These are phyloP conservation scores for Luscinia megarhynchos DNA, from an alignment of 2,797 vertebrate species.

Conservation along the genomic window DNA sequence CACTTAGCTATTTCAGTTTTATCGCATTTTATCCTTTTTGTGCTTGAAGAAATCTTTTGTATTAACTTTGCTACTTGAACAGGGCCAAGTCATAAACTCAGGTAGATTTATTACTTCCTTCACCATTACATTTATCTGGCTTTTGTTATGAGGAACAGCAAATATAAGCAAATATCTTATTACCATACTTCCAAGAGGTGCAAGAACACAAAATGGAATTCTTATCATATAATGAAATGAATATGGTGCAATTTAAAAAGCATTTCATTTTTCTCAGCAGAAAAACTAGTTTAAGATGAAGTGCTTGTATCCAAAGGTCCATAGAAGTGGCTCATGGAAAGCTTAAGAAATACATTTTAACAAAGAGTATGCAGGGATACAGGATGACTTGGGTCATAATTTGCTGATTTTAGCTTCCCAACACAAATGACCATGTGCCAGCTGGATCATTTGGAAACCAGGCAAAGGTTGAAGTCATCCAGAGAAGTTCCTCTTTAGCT, in stretches of 20 bases:
- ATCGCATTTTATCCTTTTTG: neutral
- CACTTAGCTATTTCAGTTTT: neutral
- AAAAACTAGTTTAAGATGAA: neutral
- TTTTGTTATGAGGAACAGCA: neutral
- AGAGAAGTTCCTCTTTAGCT: neutral
- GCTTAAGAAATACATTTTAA: neutral
- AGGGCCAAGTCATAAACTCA: conserved; percentile 10
- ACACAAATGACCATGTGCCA: neutral
- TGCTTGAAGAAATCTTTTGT: conserved; percentile 40
- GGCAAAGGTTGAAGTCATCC: neutral
- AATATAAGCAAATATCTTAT: conserved; percentile 4
- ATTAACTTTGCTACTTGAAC: conserved; percentile 22
- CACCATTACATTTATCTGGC: neutral
- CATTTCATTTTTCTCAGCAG: conserved; percentile 55
- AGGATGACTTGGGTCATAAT: neutral
- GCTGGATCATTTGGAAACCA: neutral
- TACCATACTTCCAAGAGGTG: neutral
- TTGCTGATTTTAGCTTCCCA: neutral
- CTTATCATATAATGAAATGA: conserved; percentile 44
- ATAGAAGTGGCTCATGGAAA: neutral
- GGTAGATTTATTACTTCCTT: conserved; percentile 42
- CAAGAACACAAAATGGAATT: conserved; percentile 15
- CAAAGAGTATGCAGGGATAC: neutral
- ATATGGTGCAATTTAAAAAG: conserved; percentile 58
- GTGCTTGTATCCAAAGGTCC: neutral